phyloP scores from a whole-genome alignment of 2,113 vertebrate species.

The Xiphias gladius region DNA sequence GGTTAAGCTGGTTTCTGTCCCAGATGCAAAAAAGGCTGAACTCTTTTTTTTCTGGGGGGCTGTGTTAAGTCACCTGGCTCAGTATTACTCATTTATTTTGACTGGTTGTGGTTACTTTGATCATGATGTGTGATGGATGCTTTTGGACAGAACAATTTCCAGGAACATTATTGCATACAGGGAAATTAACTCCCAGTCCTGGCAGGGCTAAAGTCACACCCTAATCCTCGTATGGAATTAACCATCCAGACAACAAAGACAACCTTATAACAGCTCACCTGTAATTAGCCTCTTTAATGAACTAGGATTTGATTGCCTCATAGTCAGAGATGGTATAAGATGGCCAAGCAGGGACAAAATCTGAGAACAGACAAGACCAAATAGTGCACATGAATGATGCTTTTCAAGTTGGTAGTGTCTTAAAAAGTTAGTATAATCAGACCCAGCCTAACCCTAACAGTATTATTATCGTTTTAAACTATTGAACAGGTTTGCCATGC shows the following conservation, averaged over 20 bases:
- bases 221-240: not conserved
- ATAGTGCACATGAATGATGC: too few relatives aligned
- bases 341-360: too few relatives aligned
- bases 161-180: not conserved
- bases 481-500: conserved; percentile 31
- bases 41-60: not conserved
- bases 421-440: not conserved
- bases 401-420: too few relatives aligned
- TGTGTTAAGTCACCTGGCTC: not conserved
- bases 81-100: not conserved
- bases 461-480: conserved; percentile 1
- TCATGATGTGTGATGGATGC: not conserved
- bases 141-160: not conserved
- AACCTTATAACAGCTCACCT: not conserved
- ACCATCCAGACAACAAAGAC: not conserved
- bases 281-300: not conserved
- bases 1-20: not conserved
- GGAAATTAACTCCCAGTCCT: not conserved
- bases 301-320: not conserved
- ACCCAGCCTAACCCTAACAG: not conserved
- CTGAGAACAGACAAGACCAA: too few relatives aligned
- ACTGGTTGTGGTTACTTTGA: not conserved
- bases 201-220: not conserved
- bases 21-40: not conserved
- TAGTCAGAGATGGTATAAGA: not conserved